Evolutionary conservation across 2,888 invertebrate genomes (phyloP), one percentile per base, ranked within the genome.

Genomic region (Malthinus seriepunctatus): DNA sequence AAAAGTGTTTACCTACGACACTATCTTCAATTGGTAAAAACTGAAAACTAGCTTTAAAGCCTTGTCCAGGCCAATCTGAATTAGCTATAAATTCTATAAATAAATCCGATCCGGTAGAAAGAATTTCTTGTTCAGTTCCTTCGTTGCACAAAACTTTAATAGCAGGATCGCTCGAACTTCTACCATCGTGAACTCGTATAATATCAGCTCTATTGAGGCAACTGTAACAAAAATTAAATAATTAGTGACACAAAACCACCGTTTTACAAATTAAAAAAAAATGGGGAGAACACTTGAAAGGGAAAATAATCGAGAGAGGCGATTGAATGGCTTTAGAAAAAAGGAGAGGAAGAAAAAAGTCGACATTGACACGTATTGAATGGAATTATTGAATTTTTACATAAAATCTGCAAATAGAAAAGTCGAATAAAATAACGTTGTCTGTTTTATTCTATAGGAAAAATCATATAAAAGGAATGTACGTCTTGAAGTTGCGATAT

Each of bases 141-240:
- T 90, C 88, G 75, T 93, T 90, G 79, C 94, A 94, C 62, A 94
- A 83, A 72, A 93, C 88, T 49, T 89, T 88, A 73, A 94, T 91
- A 63, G 90, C 85, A 1, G 91, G 89, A 52, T 89, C 83, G 70
- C 83, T 83, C 23, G 88, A 81, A 70, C 88, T 88, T 73, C 86
- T 86, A 3, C 93, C 92, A 76, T 94, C 94, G 79, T 91, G 90
- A 60, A 93, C 89, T 72, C 90, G 90, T 75, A 94, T 88, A 74
- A 93, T 86, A 79, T 94, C 93, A 47, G 90, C 89, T 63, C 90
- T 86, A 70, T 89, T 88, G 69, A 91, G 82, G 78, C 91, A 91
- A 79, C 92, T 92, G 85, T 58, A 84, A 86, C 57, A 51, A 49
- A 23, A 58, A 56, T 47, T 12, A 32, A 12, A 3, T 10, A 35